These are phyloP conservation scores for Caenorhabditis imperialis DNA, from an alignment of 2,888 invertebrate species.

Conservation along the genomic window DNA sequence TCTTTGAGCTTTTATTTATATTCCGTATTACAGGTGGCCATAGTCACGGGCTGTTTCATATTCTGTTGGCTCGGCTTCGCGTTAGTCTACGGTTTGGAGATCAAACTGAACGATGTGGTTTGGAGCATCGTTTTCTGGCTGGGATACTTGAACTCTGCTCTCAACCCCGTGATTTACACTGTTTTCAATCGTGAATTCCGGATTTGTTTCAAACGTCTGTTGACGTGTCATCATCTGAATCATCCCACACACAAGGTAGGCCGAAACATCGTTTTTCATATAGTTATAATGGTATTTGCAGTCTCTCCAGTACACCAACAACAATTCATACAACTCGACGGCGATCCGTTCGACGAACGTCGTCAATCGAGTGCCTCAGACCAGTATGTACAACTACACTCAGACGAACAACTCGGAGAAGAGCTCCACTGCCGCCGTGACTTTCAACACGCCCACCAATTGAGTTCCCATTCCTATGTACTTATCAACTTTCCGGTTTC, in stretches of 20 bases:
- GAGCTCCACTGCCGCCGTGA: constrained; percentile 36
- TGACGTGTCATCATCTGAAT: constrained; percentile 76
- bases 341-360: constrained; percentile 55
- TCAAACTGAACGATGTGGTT: constrained; percentile 70
- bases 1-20: neutral
- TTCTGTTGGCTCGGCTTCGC: constrained; percentile 95
- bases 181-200: constrained; percentile 77
- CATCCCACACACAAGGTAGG: constrained; percentile 59
- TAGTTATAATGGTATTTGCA: neutral
- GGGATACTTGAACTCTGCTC: constrained; percentile 96
- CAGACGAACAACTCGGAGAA: constrained; percentile 43
- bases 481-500: no score
- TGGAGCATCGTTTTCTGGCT: constrained; percentile 93
- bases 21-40: constrained; percentile 80
- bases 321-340: constrained; percentile 70
- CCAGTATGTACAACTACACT: constrained; percentile 53
- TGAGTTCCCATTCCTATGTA: neutral
- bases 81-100: constrained; percentile 81
- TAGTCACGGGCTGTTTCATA: constrained; percentile 96
- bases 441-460: constrained; percentile 39
- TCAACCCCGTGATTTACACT: constrained; percentile 85
- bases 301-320: constrained; percentile 66
- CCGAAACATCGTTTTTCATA: neutral
- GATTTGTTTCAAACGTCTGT: constrained; percentile 76
- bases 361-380: constrained; percentile 43